Base-by-base conservation (phyloP, 2,113 vertebrate genomes). In the Psilopogon haemacephalus region DNA sequence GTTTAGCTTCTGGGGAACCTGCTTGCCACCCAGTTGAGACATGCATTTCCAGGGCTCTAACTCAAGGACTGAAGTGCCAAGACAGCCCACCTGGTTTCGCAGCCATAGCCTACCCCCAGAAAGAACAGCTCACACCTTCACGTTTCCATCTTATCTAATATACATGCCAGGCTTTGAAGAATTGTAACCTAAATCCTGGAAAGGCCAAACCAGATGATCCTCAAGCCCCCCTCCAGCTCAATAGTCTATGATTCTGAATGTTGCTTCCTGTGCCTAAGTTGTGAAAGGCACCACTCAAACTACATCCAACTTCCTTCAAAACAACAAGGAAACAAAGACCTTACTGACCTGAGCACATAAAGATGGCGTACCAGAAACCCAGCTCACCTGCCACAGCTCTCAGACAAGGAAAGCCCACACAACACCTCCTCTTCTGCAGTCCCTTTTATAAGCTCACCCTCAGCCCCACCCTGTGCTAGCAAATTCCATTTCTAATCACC, bases 401-500 rank as follows among this genome's bases (percentile, higher is more conserved):
- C n/a, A 19, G 4, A 68, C 1, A 2, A 59, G 1, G 1, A 68
- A 67, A 1, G 0, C 0, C 0, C 11, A 28, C 0, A 0, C 2
- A 0, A 0, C 7, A 0, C 23, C 6, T 3, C 6, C 20, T 1
- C 32, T 2, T 26, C 30, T 27, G 48, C 54, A 24, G 8, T 0
- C 19, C n/a, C 4, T 20, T 52, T 84, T 54, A 18, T 35, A 62
- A 72, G 5, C 37, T 20, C 11, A 32, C 48, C 35, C 28, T 6
- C 42, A 20, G 64, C 19, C 32, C 14, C 9, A 27, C 69, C 20
- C 50, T 63, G 32, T 33, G 73, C 19, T 48, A 11, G 5, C n/a
- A 5, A 6, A 15, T 40, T 52, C 50, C 7, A 1, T 10, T 44
- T 30, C 32, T 26, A 2, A 63, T 74, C 28, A 65, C 2, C 24